Base-by-base conservation (phyloP, 2,888 invertebrate genomes). In the Lucinisca nassula region DNA sequence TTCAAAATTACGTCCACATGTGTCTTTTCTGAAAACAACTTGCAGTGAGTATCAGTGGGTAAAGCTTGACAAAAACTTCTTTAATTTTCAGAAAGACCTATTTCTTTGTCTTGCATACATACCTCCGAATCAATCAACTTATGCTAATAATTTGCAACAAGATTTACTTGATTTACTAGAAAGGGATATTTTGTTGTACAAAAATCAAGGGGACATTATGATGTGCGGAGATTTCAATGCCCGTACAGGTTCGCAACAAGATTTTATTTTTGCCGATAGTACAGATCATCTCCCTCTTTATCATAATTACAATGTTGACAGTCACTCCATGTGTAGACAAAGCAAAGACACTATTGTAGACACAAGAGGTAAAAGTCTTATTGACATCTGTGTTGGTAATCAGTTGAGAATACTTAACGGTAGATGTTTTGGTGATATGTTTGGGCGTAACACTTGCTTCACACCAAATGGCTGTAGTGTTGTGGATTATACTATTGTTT, bases 371-470 rank as follows among this genome's bases (percentile, higher is more conserved):
- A 82, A 45, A 82, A 38, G 77, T 30, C 27, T 82, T 17, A 4
- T 82, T 32, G 82, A 82, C 38, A n/a, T 82, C 6, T 82, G 82
- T 51, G 72, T 77, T n/a, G 67, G 55, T 24, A 24, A 70, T 67
- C 70, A 78, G 55, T 45, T 82, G 58, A 77, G 82, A 77, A 51
- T 82, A 21, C 30, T 82, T 45, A 82, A 82, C 70, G 82, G 82
- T n/a, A 67, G 77, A 51, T 67, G 51, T 14, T 51, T 77, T 37
- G 82, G 82, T 70, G 82, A 82, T 35, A 70, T 70, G 35, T 51
- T 77, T 72, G 82, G 82, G 14, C 61, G 45, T 40, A 55, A 37
- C 37, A 77, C 82, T 55, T 82, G 72, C 55, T 73, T 38, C 51
- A 72, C 35, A n/a, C 77, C 82, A 55, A 72, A 51, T 61, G 82